phyloP scores from a whole-genome alignment of 64 coral and sea anemone species.

The Stichodactyla helianthus region DNA sequence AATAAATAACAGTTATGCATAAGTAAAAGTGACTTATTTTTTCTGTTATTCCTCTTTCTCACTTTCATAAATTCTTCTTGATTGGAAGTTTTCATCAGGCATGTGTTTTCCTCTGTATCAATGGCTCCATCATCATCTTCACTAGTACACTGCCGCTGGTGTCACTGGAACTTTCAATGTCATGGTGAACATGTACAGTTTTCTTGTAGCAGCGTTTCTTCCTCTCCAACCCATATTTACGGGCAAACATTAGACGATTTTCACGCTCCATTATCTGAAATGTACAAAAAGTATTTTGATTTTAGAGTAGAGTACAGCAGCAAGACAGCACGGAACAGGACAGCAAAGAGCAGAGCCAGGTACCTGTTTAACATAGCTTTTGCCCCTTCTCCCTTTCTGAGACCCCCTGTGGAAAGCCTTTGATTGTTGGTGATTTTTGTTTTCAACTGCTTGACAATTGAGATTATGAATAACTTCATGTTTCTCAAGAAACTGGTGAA shows the following conservation, averaged over 20 bases:
- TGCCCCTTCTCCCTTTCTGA: constrained; percentile 31
- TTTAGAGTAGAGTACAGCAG: not conserved
- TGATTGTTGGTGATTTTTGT: constrained; percentile 36
- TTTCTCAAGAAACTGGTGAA: constrained; percentile 36
- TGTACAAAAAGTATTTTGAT: not conserved
- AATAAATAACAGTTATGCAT: too few species aligned
- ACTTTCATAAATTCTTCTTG: too few species aligned
- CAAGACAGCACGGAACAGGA: not conserved
- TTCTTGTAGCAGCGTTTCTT: not conserved
- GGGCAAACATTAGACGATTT: constrained; percentile 9
- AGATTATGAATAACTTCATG: constrained; percentile 22
- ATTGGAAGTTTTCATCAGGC: too few species aligned
- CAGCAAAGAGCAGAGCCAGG: not conserved
- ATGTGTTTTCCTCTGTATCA: too few species aligned
- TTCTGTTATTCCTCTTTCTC: too few species aligned
- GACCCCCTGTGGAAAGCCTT: constrained; percentile 24
- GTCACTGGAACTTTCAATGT: not conserved
- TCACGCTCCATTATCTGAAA: constrained; percentile 14
- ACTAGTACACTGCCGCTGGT: too few species aligned
- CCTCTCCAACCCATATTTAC: constrained; percentile 9
- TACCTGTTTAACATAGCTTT: constrained; percentile 25
- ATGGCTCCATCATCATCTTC: too few species aligned
- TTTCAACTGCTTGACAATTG: constrained; percentile 39
- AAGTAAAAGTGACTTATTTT: too few species aligned
- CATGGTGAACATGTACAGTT: not conserved